phyloP scores from a whole-genome alignment of 2,888 invertebrate species.

The Thelaira solivaga region DNA sequence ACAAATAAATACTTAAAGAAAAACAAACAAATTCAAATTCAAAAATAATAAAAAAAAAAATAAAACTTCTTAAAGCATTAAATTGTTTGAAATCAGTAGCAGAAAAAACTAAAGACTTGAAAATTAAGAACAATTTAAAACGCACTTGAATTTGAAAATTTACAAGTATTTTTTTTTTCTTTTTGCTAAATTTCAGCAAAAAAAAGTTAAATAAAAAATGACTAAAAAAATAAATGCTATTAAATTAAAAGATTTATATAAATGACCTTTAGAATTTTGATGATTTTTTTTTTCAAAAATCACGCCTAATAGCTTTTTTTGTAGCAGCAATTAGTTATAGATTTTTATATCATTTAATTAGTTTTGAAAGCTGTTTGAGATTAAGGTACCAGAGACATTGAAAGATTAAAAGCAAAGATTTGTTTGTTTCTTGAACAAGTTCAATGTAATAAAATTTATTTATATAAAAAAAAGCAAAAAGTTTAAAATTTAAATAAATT shows the following conservation, averaged over 20 bases:
- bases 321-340: conserved; percentile 48
- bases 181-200: neutral
- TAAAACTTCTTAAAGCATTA: conserved; percentile 36
- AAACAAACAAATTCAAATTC: neutral
- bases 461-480: neutral
- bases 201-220: neutral
- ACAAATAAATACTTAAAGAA: conserved; percentile 16
- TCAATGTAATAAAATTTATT: conserved; percentile 23
- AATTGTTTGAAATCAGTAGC: conserved; percentile 38
- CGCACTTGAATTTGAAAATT: conserved; percentile 57
- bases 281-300: conserved; percentile 5
- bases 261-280: conserved; percentile 50
- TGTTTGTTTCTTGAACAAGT: conserved; percentile 16
- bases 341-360: conserved; percentile 58
- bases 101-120: neutral
- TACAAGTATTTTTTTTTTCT: neutral
- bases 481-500: neutral
- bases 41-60: neutral
- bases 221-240: neutral
- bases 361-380: conserved; percentile 59
- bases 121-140: conserved; percentile 39
- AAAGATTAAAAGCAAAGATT: conserved; percentile 23
- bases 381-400: conserved; percentile 34
- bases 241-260: conserved; percentile 23
- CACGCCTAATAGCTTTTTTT: neutral